Base-by-base conservation (phyloP, 2,113 vertebrate species). In the Scomber colias region DNA sequence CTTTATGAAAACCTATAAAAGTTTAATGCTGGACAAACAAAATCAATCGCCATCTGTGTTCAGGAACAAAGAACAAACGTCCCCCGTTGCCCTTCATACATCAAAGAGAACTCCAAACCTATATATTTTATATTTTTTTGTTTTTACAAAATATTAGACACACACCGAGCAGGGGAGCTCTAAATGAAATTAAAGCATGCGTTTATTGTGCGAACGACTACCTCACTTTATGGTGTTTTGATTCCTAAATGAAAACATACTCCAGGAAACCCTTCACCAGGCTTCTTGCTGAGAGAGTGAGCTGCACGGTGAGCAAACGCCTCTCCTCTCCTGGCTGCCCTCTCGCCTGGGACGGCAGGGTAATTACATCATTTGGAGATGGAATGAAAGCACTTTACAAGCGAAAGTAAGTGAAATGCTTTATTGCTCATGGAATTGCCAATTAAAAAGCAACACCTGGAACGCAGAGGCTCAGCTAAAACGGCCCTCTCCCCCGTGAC, bases 371-470 rank as follows among this genome's bases (percentile, higher is more conserved):
- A 95, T 94, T 95, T 95, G 92, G 90, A 94, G 89, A 87, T 79
- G 85, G 91, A 93, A 93, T 93, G 91, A 94, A 94, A 94, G 90
- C 87, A 81, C 87, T 94, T 95, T 93, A 94, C 90, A 89, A 92
- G 89, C 79, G 59, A 83, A 88, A 81, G 86, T 75, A 89, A 93
- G 90, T 87, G 82, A 92, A 94, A 93, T 90, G 90, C 90, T 95
- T 95, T 94, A 95, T 92, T 93, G 93, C 89, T 86, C 64, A 17
- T 75, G 62, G 91, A 95, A 95, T 89, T 92, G 93, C 90, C 94
- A 95, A 95, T 95, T 95, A 95, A 94, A 95, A 92, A 78, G 86
- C 91, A 93, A 91, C 94, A 95, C 94, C 95, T 95, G 93, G 92
- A 94, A 90, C 88, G n/a, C 82, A 71, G 83, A 81, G 85, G 84